Conservation (phyloP, 2,113 vertebrate genomes). For the Pollachius pollachius region DNA sequence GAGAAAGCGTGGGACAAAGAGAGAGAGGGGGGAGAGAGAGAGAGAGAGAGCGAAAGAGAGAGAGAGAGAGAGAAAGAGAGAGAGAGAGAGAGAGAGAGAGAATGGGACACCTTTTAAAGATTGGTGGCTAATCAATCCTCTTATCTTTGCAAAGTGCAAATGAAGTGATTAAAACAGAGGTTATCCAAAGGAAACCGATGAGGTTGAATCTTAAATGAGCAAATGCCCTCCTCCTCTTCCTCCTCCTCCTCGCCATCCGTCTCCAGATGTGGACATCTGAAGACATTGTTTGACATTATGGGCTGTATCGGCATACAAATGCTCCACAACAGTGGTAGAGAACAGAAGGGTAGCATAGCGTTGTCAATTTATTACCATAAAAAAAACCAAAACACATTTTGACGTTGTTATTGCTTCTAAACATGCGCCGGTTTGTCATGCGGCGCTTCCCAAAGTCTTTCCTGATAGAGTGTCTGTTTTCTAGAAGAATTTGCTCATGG, state of each 20-base stretch:
- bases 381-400: slow-evolving; percentile 18
- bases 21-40: background rate
- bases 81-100: background rate
- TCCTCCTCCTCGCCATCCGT: too few relatives aligned
- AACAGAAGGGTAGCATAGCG: too few relatives aligned
- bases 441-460: too few relatives aligned
- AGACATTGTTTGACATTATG: too few relatives aligned
- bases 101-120: slow-evolving; percentile 17
- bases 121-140: slow-evolving; percentile 70
- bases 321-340: too few relatives aligned
- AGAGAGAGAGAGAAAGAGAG: slow-evolving; percentile 7
- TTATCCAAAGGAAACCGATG: slow-evolving; percentile 36
- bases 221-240: too few relatives aligned
- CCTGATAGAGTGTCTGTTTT: too few relatives aligned
- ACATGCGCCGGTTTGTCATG: background rate
- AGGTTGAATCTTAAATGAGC: slow-evolving; percentile 1
- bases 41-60: slow-evolving; percentile 11
- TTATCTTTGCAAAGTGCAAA: slow-evolving; percentile 75
- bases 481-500: too few relatives aligned
- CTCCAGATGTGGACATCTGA: too few relatives aligned
- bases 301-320: too few relatives aligned
- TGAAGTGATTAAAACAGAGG: slow-evolving; percentile 68
- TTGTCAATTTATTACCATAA: too few relatives aligned
- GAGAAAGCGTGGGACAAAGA: slow-evolving; percentile 10
- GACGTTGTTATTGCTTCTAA: slow-evolving; percentile 10